Evolutionary conservation across 2,888 invertebrate species (phyloP).

Genomic region (Drosophila infuscata): DNA sequence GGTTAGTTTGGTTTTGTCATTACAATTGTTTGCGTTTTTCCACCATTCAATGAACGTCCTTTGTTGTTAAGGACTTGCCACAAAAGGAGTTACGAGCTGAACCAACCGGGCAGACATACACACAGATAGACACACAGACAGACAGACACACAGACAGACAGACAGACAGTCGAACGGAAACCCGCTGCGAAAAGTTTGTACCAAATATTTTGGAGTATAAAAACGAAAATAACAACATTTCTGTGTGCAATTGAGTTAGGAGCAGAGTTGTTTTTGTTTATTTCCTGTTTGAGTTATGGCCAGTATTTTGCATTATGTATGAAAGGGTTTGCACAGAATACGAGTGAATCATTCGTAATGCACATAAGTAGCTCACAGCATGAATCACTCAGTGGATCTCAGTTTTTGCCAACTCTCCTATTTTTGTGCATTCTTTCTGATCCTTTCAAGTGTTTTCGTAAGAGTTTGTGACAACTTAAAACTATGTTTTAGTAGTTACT

Average conservation of each 20-base stretch:
- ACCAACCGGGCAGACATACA: conserved; percentile 3
- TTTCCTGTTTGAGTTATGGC: conserved; percentile 19
- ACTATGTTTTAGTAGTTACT: neutral
- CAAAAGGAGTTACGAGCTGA: conserved; percentile 49
- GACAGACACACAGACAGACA: neutral
- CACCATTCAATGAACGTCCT: conserved; percentile 71
- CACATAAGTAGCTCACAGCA: conserved; percentile 36
- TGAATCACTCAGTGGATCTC: conserved; percentile 27
- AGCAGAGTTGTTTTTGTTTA: conserved; percentile 8
- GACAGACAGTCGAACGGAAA: conserved; percentile 9
- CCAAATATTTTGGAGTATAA: conserved; percentile 42
- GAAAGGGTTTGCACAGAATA: conserved; percentile 19
- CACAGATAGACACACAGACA: neutral
- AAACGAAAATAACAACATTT: conserved; percentile 44
- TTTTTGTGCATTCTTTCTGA: neutral
- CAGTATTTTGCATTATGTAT: conserved; percentile 29
- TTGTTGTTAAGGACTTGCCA: conserved; percentile 56
- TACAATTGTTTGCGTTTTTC: conserved; percentile 80
- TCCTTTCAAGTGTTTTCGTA: neutral
- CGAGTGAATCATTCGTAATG: conserved; percentile 18
- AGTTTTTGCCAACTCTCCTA: conserved; percentile 5
- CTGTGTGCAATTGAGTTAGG: conserved; percentile 43
- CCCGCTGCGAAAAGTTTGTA: conserved; percentile 38
- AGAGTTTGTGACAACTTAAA: neutral
- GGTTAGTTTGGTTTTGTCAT: conserved; percentile 81